These are phyloP conservation scores for Chrysochloris asiatica DNA, from an alignment of 2,113 vertebrate genomes.

Conservation along the genomic window DNA sequence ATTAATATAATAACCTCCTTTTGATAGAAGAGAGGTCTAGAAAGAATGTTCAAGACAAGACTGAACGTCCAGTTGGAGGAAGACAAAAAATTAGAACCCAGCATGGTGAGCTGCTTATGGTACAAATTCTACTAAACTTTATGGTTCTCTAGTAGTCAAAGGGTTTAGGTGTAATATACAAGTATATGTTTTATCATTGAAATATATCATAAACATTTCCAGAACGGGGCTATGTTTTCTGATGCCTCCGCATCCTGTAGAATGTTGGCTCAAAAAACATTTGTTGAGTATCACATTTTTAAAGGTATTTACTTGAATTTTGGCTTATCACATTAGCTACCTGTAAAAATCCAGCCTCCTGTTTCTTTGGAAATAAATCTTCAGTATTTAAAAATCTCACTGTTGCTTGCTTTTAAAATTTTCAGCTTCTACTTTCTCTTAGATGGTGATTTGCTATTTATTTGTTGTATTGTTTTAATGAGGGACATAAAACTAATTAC, in stretches of 20 bases:
- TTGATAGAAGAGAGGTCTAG: background rate
- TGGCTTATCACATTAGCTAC: background rate
- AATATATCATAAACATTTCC: too few species aligned
- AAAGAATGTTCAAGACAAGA: background rate
- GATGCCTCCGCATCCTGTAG: background rate
- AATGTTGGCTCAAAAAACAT: background rate
- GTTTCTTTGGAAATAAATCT: background rate
- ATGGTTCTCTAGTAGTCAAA: background rate
- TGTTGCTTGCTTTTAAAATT: constrained; percentile 10
- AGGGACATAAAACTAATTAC: too few species aligned
- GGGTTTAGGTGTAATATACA: background rate
- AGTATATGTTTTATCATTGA: too few species aligned
- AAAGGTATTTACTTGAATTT: background rate
- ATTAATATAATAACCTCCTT: background rate
- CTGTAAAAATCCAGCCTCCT: background rate
- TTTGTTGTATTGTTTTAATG: background rate
- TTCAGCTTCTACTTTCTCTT: background rate
- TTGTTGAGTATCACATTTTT: background rate
- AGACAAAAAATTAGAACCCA: background rate
- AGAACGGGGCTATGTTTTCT: background rate
- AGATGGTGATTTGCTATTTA: background rate
- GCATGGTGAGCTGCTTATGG: background rate
- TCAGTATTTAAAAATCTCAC: background rate
- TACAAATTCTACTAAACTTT: background rate
- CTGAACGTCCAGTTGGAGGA: background rate